Conservation (phyloP, 2,888 invertebrate species). For the Phyto melanocephala region DNA sequence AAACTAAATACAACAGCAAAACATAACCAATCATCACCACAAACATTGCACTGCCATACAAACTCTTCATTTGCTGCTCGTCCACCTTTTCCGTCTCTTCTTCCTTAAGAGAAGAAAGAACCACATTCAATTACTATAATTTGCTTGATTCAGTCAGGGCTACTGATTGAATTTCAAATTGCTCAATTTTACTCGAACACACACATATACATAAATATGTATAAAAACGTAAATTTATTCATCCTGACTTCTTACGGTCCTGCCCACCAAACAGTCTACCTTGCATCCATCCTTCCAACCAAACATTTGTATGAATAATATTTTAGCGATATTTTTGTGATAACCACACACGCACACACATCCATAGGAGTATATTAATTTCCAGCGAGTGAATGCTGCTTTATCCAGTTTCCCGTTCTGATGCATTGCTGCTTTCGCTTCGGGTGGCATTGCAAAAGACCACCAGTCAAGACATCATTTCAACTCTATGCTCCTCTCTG, state of each 20-base stretch:
- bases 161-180: slow-evolving; percentile 80
- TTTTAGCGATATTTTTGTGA: slow-evolving; percentile 57
- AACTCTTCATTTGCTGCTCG: slow-evolving; percentile 13
- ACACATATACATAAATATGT: too few species aligned
- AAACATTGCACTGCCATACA: slow-evolving; percentile 46
- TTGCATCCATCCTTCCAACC: neutral
- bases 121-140: slow-evolving; percentile 78
- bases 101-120: slow-evolving; percentile 40
- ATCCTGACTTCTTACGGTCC: slow-evolving; percentile 39
- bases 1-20: slow-evolving; percentile 42
- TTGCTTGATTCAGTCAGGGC: slow-evolving; percentile 73
- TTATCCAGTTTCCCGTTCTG: slow-evolving; percentile 30
- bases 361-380: neutral
- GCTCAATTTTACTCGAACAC: slow-evolving; percentile 78
- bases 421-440: slow-evolving; percentile 56
- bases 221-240: slow-evolving; percentile 62
- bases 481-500: slow-evolving; percentile 21
- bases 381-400: neutral
- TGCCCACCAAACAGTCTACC: slow-evolving; percentile 23
- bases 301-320: slow-evolving; percentile 51
- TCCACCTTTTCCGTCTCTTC: slow-evolving; percentile 29
- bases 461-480: slow-evolving; percentile 53
- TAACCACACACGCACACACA: slow-evolving; percentile 33
- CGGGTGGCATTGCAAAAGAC: slow-evolving; percentile 62
- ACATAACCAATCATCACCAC: slow-evolving; percentile 51